phyloP scores from a whole-genome alignment of 2,888 invertebrate genomes.

The Gerris lacustris region DNA sequence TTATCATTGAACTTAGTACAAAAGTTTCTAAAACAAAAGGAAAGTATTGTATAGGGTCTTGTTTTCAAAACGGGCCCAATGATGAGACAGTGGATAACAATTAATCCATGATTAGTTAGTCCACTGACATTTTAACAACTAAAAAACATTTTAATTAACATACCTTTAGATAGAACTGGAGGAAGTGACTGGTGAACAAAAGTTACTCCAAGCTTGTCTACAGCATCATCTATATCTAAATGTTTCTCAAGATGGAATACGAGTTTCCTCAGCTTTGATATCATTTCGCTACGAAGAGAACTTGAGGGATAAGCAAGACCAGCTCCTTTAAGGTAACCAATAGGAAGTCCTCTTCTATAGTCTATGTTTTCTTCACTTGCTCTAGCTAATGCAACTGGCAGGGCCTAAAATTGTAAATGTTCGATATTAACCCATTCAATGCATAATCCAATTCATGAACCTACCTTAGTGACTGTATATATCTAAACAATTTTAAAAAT shows the following conservation, averaged over 20 bases:
- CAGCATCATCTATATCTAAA: constrained; percentile 61
- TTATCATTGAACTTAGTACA: no score
- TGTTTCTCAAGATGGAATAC: constrained; percentile 48
- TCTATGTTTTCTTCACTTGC: constrained; percentile 59
- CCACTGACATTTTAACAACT: neutral
- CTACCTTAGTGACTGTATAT: no score
- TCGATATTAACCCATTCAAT: no score
- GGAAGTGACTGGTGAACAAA: constrained; percentile 81
- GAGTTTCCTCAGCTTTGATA: constrained; percentile 43
- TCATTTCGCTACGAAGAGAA: constrained; percentile 36
- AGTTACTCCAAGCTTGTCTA: constrained; percentile 73
- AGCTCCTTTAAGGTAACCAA: constrained; percentile 59
- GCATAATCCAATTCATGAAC: no score
- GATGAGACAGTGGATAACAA: no score
- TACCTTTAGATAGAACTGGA: constrained; percentile 52
- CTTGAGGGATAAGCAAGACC: constrained; percentile 51
- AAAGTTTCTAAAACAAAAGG: no score
- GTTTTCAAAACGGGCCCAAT: no score
- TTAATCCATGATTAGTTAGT: no score
- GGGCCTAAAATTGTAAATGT: constrained; percentile 37
- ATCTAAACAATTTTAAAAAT: no score
- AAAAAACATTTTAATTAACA: constrained; percentile 19
- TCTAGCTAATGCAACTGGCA: constrained; percentile 60
- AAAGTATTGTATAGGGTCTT: no score
- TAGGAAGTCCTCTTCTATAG: constrained; percentile 65